Base-by-base conservation (phyloP, 2,113 vertebrate genomes). In the Corvus moneduloides region DNA sequence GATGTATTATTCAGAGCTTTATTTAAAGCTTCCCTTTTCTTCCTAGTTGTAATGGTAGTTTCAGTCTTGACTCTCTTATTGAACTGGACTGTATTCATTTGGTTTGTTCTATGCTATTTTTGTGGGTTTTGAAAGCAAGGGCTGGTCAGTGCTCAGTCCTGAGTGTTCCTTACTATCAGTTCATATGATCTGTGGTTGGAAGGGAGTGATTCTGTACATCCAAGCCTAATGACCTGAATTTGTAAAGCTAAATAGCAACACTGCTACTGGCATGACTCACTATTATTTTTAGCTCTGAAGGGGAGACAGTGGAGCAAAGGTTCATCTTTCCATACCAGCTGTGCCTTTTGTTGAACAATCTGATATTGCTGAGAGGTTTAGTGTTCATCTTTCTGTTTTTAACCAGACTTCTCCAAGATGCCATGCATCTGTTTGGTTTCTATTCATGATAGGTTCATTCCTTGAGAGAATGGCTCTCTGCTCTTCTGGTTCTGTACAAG, bases 261-360 rank as follows among this genome's bases (percentile, higher is more conserved):
- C 28, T 75, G 76, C 72, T 94, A 22, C 73, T 90, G 87, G 32
- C 56, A 68, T 88, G 85, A 93, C 63, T 96, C 72, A 62, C 59
- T 84, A 71, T 59, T 88, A 86, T 96, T 96, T 96, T 97, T 90
- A 94, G 88, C 79, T 89, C 82, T 81, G 68, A 90, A 93, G 48
- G 74, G 26, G 55, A 93, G 48, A 86, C 56, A 51, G 67, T 55
- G 48, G 48, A 90, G 83, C 56, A 75, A 85, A 85, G 82, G 85
- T 93, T 95, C 76, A 16, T 95, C 85, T 93, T 95, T 74, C 79
- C 48, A 5, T 48, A 61, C 48, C 75, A 96, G n/a, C 48, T 93
- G 59, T 8, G 0, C 78, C 76, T 88, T 95, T 93, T 88, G 66
- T 92, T 71, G 64, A 87, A 86, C 41, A 67, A 4, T 52, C 63